Evolutionary conservation across 2,888 invertebrate species (phyloP).

Genomic region (Macrosiphum euphorbiae): DNA sequence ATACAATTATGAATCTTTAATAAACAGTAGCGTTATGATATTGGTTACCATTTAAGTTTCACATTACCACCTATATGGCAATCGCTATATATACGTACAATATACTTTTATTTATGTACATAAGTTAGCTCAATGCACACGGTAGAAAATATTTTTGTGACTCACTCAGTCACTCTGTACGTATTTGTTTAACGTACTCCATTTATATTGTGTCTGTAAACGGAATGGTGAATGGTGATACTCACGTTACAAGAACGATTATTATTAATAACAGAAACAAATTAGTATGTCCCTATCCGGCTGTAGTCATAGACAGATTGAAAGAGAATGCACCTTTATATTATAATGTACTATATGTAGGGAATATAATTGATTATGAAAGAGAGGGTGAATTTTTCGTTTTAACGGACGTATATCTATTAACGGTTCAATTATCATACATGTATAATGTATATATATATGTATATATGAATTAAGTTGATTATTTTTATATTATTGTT

Average conservation of each 20-base stretch:
- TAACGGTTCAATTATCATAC: not conserved
- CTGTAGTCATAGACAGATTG: not conserved
- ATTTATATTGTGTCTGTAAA: not conserved
- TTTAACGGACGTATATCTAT: not conserved
- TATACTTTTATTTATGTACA: not conserved
- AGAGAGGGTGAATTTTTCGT: constrained; percentile 26
- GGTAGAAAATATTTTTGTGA: not conserved
- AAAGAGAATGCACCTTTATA: not conserved
- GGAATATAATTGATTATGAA: constrained; percentile 28
- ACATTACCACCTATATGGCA: not conserved
- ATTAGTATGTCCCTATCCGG: not conserved
- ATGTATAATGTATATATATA: not conserved
- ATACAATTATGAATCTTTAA: not conserved
- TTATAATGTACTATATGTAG: not conserved
- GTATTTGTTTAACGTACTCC: not conserved
- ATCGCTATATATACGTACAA: no score
- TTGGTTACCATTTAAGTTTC: not conserved
- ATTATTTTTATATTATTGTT: not conserved
- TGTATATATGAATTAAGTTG: not conserved
- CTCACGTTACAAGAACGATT: constrained; percentile 13
- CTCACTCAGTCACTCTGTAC: constrained; percentile 46
- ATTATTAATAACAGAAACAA: constrained; percentile 16
- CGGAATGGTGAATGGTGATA: not conserved
- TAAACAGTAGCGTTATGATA: not conserved
- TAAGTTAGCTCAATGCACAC: not conserved